Evolutionary conservation across 2,888 invertebrate species (phyloP).

Genomic region (Lottia scabra): DNA sequence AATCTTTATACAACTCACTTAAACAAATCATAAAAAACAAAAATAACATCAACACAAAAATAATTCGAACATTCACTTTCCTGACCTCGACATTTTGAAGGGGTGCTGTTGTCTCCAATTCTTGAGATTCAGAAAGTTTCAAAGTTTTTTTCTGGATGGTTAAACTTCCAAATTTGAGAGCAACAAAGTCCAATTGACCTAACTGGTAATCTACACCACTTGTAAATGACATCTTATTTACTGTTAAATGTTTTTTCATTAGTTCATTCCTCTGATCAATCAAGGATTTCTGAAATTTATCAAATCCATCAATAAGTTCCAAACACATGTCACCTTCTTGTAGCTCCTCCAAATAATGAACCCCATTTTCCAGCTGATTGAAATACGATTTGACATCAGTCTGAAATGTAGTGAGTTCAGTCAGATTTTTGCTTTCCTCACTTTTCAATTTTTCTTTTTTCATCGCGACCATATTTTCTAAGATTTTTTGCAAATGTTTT

Average conservation of each 20-base stretch:
- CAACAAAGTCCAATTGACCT: background rate
- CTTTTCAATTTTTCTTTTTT: conserved; percentile 36
- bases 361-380: conserved; percentile 42
- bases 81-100: background rate
- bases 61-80: background rate
- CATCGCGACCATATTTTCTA: conserved; percentile 37
- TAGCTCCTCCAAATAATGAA: conserved; percentile 47
- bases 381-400: conserved; percentile 36
- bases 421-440: conserved; percentile 36
- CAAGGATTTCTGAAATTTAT: conserved; percentile 34
- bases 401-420: conserved; percentile 35
- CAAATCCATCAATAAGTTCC: conserved; percentile 46
- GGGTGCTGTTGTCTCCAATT: background rate
- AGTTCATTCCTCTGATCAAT: conserved; percentile 29
- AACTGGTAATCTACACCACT: conserved; percentile 27
- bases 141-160: background rate
- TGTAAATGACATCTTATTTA: conserved; percentile 32
- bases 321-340: conserved; percentile 56
- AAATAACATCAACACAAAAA: background rate
- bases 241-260: conserved; percentile 30
- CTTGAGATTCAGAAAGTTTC: background rate
- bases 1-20: conserved; percentile 4
- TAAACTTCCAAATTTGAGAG: background rate
- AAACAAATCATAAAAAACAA: conserved; percentile 20
- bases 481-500: conserved; percentile 31